Percentiles rank a stretch among this genome's conserved stretches.
Evolutionary conservation across 1,140 invertebrate genomes (phyloP).

Genomic region (Thaumetopoea pityocampa): DNA sequence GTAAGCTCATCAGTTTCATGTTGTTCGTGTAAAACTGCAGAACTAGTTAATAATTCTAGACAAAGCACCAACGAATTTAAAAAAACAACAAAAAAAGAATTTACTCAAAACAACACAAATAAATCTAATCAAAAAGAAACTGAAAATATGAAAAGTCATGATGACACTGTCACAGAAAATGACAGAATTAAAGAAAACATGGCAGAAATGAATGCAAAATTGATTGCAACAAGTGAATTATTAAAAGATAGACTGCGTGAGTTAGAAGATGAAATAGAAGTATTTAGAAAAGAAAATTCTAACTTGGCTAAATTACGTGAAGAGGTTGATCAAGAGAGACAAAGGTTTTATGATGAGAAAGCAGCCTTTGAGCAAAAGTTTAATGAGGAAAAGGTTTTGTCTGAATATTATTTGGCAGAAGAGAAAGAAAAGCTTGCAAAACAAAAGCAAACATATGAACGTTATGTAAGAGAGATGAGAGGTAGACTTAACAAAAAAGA

Average conservation of each 20-base stretch:
- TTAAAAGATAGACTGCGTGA: slow-evolving; percentile 80
- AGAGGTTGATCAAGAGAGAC: slow-evolving; percentile 77
- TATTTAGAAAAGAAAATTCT: slow-evolving; percentile 80
- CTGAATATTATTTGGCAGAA: slow-evolving; percentile 78
- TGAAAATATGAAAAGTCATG: slow-evolving; percentile 33
- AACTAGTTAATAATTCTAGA: slow-evolving; percentile 19
- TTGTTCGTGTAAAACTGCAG: slow-evolving; percentile 54
- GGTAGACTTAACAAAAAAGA: slow-evolving; percentile 81
- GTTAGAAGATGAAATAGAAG: slow-evolving; percentile 82
- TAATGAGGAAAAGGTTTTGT: slow-evolving; percentile 78
- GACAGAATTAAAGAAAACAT: slow-evolving; percentile 49
- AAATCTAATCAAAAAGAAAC: slow-evolving; percentile 29
- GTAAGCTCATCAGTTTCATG: slow-evolving; percentile 45
- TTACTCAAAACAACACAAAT: slow-evolving; percentile 10
- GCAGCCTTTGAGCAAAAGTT: slow-evolving; percentile 79
- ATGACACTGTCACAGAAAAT: slow-evolving; percentile 30
- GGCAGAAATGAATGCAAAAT: slow-evolving; percentile 67
- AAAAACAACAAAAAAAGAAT: slow-evolving; percentile 15
- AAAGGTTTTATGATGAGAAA: slow-evolving; percentile 77
- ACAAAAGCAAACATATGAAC: slow-evolving; percentile 81
- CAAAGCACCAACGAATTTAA: slow-evolving; percentile 9
- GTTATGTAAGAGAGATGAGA: slow-evolving; percentile 81
- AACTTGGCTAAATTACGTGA: slow-evolving; percentile 76
- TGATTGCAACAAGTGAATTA: slow-evolving; percentile 78
- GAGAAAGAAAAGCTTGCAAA: slow-evolving; percentile 81